Evolutionary conservation across 2,113 vertebrate species (phyloP), one percentile per base, ranked within the genome.

Genomic region (Amia ocellicauda): DNA sequence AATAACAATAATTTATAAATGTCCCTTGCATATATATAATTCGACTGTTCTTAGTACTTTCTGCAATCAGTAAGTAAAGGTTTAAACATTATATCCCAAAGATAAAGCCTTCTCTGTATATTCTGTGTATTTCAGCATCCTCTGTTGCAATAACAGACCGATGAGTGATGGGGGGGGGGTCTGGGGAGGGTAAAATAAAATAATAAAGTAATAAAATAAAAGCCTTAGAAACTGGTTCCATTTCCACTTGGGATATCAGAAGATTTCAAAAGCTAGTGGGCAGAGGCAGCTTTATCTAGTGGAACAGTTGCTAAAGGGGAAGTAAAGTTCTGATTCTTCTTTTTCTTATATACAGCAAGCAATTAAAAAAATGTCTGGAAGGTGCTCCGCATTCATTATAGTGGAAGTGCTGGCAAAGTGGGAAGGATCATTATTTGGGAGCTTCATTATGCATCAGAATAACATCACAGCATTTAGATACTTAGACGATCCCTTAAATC

Each of bases 301-400:
- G 67, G 55, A 75, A 74, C 70, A 75, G 74, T 64, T 74, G 60
- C 68, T 69, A 52, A 20, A 23, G 57, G 67, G 65, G 43, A 73
- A 65, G 53, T 43, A 63, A 51, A 56, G 42, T 47, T 53, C 47
- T 9, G 17, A 23, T 23, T 58, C 41, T 43, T 43, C 45, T 60
- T 53, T 53, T 63, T 49, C 36, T 65, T 64, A 47, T 61, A 71
- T 43, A 71, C 47, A 68, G 61, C 67, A 74, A 58, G 71, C 74
- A 80, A 75, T 82, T 81, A 75, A 72, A 71, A 73, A 51, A 60
- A 61, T 74, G 66, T 67, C 72, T 68, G 54, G 66, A 66, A 57
- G 66, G 63, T 69, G 61, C 67, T 67, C 70, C 55, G 29, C 66
- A 67, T 76, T 77, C 71, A 60, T 78, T 27, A 42, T 62, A 52